Percentiles rank a stretch among this genome's conserved stretches.
These are phyloP conservation scores for Agrypnus murinus DNA, from an alignment of 2,888 invertebrate species.

Conservation along the genomic window DNA sequence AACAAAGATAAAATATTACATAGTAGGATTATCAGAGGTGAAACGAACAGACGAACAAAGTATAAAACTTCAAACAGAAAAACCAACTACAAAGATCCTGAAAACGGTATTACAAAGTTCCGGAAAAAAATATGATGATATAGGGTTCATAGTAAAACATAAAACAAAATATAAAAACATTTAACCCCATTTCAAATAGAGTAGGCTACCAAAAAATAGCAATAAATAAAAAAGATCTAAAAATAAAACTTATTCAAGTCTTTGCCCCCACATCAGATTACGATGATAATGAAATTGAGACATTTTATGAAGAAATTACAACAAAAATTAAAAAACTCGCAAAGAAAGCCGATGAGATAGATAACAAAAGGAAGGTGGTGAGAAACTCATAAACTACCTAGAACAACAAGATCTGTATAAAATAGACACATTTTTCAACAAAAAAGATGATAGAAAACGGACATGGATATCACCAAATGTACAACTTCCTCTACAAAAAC, in stretches of 20 bases:
- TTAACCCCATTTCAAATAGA: constrained; percentile 1
- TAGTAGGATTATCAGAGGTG: not conserved
- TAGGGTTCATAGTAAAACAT: not conserved
- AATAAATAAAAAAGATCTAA: not conserved
- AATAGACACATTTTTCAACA: constrained; percentile 1
- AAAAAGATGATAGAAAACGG: not conserved
- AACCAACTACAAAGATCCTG: not conserved
- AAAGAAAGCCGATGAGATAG: not conserved
- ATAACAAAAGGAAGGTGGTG: not conserved
- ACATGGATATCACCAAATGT: constrained; percentile 5
- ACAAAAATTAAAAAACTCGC: not conserved
- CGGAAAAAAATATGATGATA: not conserved
- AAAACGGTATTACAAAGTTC: too few species aligned
- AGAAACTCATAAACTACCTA: not conserved
- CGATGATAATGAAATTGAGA: not conserved
- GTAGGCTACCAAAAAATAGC: not conserved
- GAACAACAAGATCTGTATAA: not conserved
- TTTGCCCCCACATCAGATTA: too few species aligned
- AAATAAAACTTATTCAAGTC: not conserved
- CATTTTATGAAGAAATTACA: not conserved
- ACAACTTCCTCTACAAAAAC: not conserved
- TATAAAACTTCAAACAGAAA: constrained; percentile 1
- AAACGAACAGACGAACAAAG: not conserved
- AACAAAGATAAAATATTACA: not conserved
- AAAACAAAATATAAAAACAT: constrained; percentile 2